Percentiles rank a stretch among this genome's conserved stretches.
Conservation (phyloP, 1,140 invertebrate species). For the Proales similis region DNA sequence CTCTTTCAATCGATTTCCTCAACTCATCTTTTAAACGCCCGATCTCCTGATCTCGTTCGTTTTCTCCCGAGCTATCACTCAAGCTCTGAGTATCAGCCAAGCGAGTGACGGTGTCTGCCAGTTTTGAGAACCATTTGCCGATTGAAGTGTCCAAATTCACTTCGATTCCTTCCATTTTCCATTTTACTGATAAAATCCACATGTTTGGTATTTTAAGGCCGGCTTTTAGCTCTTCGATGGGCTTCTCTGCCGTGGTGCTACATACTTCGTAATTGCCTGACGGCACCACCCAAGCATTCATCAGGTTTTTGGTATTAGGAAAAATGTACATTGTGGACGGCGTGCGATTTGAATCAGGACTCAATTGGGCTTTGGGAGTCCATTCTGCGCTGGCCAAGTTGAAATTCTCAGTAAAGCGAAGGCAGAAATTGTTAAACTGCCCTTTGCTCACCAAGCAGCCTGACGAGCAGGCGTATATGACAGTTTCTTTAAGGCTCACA, state of each 20-base stretch:
- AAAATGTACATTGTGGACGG: constrained; percentile 57
- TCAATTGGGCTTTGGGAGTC: constrained; percentile 63
- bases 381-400: constrained; percentile 90
- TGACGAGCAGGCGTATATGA: constrained; percentile 78
- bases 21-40: constrained; percentile 38
- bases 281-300: constrained; percentile 93
- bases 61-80: constrained; percentile 63
- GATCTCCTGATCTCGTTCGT: constrained; percentile 41
- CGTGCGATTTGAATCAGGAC: constrained; percentile 45
- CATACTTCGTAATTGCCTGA: constrained; percentile 95
- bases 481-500: constrained; percentile 84
- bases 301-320: constrained; percentile 68
- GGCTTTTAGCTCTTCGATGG: no score
- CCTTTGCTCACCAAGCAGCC: constrained; percentile 71
- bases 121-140: constrained; percentile 82
- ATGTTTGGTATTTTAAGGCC: no score
- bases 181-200: constrained; percentile 93
- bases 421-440: constrained; percentile 71
- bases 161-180: constrained; percentile 98
- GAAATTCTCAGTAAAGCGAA: constrained; percentile 91
- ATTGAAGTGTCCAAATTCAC: constrained; percentile 91
- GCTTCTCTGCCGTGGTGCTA: constrained; percentile 62
- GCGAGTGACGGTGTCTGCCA: constrained; percentile 88
- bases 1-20: constrained; percentile 4
- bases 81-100: constrained; percentile 58